Evolutionary conservation across 2,113 vertebrate genomes (phyloP).

Genomic region (Bujurquina vittata): DNA sequence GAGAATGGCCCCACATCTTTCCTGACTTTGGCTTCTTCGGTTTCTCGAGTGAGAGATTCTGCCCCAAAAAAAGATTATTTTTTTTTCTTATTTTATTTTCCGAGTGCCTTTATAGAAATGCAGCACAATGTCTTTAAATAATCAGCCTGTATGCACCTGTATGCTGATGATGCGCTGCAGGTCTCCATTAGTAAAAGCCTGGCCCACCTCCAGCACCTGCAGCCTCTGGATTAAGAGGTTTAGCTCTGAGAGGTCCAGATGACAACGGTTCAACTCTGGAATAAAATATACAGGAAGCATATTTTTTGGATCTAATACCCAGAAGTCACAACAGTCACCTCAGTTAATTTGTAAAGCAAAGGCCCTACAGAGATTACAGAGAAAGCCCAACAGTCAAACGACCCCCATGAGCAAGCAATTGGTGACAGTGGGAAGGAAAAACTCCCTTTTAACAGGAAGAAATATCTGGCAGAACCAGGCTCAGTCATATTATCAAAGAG

Average conservation of each 20-base stretch:
- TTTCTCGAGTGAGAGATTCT: conserved; percentile 83
- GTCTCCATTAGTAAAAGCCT: conserved; percentile 81
- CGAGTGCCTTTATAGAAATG: no score
- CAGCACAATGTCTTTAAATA: background rate
- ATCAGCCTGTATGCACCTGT: conserved; percentile 62
- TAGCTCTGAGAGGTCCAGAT: conserved; percentile 87
- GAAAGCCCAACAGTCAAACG: no score
- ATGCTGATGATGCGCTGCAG: conserved; percentile 78
- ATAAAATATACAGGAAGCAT: background rate
- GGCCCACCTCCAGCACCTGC: conserved; percentile 82
- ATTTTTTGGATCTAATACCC: background rate
- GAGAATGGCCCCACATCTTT: conserved; percentile 88
- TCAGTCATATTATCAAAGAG: background rate
- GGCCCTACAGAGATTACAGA: no score
- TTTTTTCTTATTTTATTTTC: background rate
- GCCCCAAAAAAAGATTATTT: background rate
- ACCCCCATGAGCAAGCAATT: no score
- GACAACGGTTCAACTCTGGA: conserved; percentile 86
- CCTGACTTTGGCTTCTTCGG: conserved; percentile 85
- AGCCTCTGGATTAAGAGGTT: conserved; percentile 85
- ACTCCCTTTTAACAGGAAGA: no score
- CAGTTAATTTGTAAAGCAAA: no score
- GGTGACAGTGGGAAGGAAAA: no score
- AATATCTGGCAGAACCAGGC: no score
- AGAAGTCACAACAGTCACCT: background rate